phyloP scores from a whole-genome alignment of 1,140 invertebrate genomes.

The Polyergus mexicanus region DNA sequence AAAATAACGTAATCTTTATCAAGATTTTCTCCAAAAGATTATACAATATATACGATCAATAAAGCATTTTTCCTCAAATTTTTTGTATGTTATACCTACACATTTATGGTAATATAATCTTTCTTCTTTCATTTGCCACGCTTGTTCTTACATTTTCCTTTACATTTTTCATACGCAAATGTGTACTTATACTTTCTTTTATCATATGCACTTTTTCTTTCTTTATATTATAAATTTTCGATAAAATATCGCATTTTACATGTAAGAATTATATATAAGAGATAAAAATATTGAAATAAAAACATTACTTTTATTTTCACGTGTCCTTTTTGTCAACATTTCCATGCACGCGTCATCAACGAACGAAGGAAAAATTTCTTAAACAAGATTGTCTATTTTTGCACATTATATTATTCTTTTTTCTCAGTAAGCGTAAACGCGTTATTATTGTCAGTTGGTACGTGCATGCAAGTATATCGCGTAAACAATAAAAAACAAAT shows the following conservation, averaged over 20 bases:
- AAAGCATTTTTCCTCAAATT: not conserved
- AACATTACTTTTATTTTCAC: not conserved
- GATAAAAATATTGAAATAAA: not conserved
- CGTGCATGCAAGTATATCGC: conserved; percentile 45
- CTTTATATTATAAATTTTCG: not conserved
- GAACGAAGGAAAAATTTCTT: not conserved
- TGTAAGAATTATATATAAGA: not conserved
- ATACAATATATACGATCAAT: not conserved
- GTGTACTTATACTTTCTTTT: too few relatives aligned
- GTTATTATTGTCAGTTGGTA: conserved; percentile 30
- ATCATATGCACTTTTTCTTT: too few relatives aligned
- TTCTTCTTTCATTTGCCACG: too few relatives aligned
- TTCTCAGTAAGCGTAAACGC: conserved; percentile 1
- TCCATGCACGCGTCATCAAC: not conserved
- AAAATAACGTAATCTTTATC: not conserved
- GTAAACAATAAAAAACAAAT: conserved; percentile 36
- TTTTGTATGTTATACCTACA: not conserved
- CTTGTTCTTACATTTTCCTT: too few relatives aligned
- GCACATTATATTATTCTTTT: conserved; percentile 11
- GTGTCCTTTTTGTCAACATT: conserved; percentile 28
- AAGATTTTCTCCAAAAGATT: not conserved
- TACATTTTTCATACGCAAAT: not conserved
- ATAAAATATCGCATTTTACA: not conserved
- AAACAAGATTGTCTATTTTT: conserved; percentile 22
- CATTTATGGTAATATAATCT: too few relatives aligned